These are phyloP conservation scores for Dilophus febrilis DNA, from an alignment of 2,888 invertebrate species.

Conservation along the genomic window DNA sequence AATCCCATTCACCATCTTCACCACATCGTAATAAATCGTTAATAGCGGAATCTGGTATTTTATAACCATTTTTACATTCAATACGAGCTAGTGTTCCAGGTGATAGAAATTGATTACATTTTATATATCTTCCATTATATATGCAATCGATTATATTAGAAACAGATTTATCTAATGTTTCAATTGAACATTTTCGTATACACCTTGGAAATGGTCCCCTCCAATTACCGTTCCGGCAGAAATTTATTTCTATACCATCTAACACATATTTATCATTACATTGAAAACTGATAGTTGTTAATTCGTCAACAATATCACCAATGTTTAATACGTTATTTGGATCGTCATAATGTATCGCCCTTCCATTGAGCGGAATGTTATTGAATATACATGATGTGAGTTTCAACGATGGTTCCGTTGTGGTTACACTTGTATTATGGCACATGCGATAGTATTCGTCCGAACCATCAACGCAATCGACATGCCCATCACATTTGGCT, in stretches of 20 bases:
- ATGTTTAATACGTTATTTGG: not conserved
- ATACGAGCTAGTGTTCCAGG: slow-evolving; percentile 11
- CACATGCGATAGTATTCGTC: slow-evolving; percentile 13
- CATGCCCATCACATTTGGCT: slow-evolving; percentile 13
- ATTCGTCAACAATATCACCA: slow-evolving; percentile 1
- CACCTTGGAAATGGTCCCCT: not conserved
- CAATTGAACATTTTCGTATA: not conserved
- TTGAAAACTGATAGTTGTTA: not conserved
- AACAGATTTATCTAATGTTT: not conserved
- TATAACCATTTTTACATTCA: slow-evolving; percentile 8
- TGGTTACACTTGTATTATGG: too few species aligned
- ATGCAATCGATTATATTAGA: slow-evolving; percentile 7
- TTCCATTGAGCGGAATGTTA: slow-evolving; percentile 1
- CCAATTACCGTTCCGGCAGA: slow-evolving; percentile 3
- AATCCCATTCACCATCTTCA: slow-evolving; percentile 16
- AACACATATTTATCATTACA: slow-evolving; percentile 2
- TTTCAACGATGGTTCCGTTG: not conserved
- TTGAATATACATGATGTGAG: not conserved
- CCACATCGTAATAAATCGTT: slow-evolving; percentile 11
- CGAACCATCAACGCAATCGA: slow-evolving; percentile 18
- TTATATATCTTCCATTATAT: slow-evolving; percentile 5
- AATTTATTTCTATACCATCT: not conserved
- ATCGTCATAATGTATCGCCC: not conserved
- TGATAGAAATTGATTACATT: slow-evolving; percentile 8
- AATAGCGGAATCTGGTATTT: not conserved